Evolutionary conservation across 2,888 invertebrate genomes (phyloP), one percentile per base, ranked within the genome.

Genomic region (Ctenicera cuprea): DNA sequence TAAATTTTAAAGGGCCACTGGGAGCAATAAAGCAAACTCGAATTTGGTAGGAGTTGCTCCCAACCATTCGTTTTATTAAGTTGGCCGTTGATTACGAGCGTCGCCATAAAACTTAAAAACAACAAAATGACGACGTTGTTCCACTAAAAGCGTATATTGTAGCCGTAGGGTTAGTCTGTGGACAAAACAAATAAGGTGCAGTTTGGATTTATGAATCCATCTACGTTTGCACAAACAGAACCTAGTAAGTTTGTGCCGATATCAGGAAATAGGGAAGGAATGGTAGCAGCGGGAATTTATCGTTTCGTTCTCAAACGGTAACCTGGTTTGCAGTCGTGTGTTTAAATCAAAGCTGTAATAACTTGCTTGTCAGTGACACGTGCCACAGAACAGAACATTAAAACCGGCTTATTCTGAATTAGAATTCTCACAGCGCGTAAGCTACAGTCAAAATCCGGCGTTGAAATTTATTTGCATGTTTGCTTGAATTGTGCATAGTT

Each of bases 341-440:
- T 78, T 80, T 82, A 82, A 82, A 82, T 82, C 81, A 82, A 77
- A 73, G 78, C 77, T 79, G 80, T 81, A 82, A 82, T 82, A 82
- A 82, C 80, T 78, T 80, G 77, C 79, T 78, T 82, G 82, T 82
- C 82, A 80, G 72, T 76, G 76, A 75, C 82, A 81, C 77, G 74
- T 77, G 76, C 76, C 73, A 74, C 76, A 65, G 63, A 71, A 74
- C 71, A 73, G 65, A 69, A 57, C 71, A 71, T 71, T 71, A 71
- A 71, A 71, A 64, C 64, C 45, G 71, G 64, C 64, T 71, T 64
- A 71, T 65, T 71, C 57, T 22, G 57, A 71, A 71, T 71, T 71
- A 71, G 64, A 70, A 70, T 71, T 64, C 71, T 57, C 71, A 45
- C 33, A 38, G 20, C 63, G 43, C 43, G 16, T 30, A 54, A 50